Evolutionary conservation across 2,888 invertebrate species (phyloP).

Genomic region (Ectemnius lituratus): DNA sequence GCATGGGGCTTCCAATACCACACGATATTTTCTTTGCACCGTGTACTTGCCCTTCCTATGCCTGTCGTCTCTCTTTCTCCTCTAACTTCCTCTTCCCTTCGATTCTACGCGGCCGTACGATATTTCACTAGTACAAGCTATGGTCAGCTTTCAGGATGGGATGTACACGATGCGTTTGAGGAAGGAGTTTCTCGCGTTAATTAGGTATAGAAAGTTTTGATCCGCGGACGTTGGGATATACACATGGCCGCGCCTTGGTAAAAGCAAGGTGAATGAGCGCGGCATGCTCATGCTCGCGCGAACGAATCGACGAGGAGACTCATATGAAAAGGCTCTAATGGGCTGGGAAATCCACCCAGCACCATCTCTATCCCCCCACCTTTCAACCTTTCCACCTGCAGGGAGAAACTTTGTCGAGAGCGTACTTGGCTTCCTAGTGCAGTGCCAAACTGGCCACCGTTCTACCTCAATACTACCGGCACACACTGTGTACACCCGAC

Average conservation of each 20-base stretch:
- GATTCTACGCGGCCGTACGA: no score
- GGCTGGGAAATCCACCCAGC: background rate
- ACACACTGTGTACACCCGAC: background rate
- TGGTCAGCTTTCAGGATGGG: background rate
- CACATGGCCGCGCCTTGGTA: background rate
- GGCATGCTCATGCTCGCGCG: background rate
- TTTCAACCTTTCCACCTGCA: no score
- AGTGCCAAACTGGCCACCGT: background rate
- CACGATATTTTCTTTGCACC: constrained; percentile 1
- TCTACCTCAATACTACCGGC: background rate
- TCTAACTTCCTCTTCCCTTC: background rate
- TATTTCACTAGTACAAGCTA: no score
- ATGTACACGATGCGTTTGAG: background rate
- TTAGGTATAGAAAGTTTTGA: constrained; percentile 1
- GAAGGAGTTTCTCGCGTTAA: background rate
- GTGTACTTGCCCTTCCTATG: background rate
- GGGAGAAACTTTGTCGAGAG: background rate
- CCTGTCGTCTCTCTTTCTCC: background rate
- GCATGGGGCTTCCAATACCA: constrained; percentile 4
- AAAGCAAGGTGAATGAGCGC: background rate
- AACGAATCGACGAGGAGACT: background rate
- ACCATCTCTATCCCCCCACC: background rate
- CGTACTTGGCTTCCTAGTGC: background rate
- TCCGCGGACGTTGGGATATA: no score
- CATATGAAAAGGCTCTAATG: constrained; percentile 2